Base-by-base conservation (phyloP, 1,140 invertebrate species). In the Triops cancriformis region DNA sequence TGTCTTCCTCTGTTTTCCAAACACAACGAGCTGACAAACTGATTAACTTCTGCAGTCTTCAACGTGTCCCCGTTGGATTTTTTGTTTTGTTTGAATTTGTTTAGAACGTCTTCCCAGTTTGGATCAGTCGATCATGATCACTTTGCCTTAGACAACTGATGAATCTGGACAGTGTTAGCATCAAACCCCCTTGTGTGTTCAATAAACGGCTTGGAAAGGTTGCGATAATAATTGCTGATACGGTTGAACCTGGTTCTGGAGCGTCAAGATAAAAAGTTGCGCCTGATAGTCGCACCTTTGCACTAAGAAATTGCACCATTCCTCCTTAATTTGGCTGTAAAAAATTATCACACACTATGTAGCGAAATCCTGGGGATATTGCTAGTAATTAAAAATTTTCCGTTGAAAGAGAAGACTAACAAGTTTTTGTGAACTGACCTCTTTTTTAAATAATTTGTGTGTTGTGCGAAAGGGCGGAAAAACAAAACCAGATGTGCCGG, bases 141-240 rank as follows among this genome's bases (percentile, higher is more conserved):
- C 51, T 23, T 64, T 7, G 10, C 5, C 51, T 64, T n/a, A 64
- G 7, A 64, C 14, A 7, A 64, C 51, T 64, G 51, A 23, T 64
- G 51, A 64, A 18, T 37, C 51, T n/a, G 14, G 51, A 64, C 51
- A 64, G 51, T 64, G 51, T 23, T 7, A 10, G 14, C 51, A 64
- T 37, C 51, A 23, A 64, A 64, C 14, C 51, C 51, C 51, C 51
- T 64, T 64, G 51, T 64, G 51, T 64, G 51, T 64, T 64, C 23
- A 64, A 64, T 64, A 64, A 64, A 64, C 6, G 45, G 14, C 51
- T 64, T 5, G 51, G 51, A 23, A 64, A 23, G 14, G 14, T 23
- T 64, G 51, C 51, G 51, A 64, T 64, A 64, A 64, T 64, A 64
- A 37, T 64, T 64, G 51, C 51, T 64, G 51, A 64, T 64, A 64